Percentiles rank a stretch among this genome's conserved stretches.
Conservation (phyloP, 2,113 vertebrate species). For the Gobiocypris rarus region DNA sequence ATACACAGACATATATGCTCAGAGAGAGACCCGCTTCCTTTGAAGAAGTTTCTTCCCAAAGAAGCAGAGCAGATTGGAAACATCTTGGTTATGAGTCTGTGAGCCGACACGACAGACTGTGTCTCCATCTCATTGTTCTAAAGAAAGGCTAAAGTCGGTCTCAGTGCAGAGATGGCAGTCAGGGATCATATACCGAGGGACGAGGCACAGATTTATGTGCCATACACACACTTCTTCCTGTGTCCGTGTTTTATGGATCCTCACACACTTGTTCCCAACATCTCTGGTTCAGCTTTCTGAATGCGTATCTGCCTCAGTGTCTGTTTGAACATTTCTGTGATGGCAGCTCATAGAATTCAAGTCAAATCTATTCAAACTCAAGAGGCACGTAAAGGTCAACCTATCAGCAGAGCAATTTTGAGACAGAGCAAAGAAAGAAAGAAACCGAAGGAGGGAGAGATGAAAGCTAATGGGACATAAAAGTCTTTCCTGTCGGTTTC, state of each 20-base stretch:
- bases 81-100: background rate
- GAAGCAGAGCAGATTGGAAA: constrained; percentile 19
- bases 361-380: constrained; percentile 55
- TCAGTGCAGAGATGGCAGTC: background rate
- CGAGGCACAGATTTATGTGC: background rate
- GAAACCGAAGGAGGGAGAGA: background rate
- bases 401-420: constrained; percentile 48
- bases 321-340: constrained; percentile 48
- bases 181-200: background rate
- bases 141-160: background rate
- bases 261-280: background rate
- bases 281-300: constrained; percentile 16
- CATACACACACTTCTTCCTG: background rate
- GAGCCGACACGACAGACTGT: constrained; percentile 6
- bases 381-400: constrained; percentile 54
- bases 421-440: constrained; percentile 28
- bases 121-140: background rate
- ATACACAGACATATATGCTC: constrained; percentile 7
- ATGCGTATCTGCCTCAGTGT: constrained; percentile 37
- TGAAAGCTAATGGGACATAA: constrained; percentile 34
- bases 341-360: constrained; percentile 45
- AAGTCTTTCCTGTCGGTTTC: constrained; percentile 1
- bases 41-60: constrained; percentile 27
- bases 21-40: background rate
- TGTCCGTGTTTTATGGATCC: constrained; percentile 2